Evolutionary conservation across 1,140 invertebrate species (phyloP), one percentile per base, ranked within the genome.

Genomic region (Diabrotica undecimpunctata): DNA sequence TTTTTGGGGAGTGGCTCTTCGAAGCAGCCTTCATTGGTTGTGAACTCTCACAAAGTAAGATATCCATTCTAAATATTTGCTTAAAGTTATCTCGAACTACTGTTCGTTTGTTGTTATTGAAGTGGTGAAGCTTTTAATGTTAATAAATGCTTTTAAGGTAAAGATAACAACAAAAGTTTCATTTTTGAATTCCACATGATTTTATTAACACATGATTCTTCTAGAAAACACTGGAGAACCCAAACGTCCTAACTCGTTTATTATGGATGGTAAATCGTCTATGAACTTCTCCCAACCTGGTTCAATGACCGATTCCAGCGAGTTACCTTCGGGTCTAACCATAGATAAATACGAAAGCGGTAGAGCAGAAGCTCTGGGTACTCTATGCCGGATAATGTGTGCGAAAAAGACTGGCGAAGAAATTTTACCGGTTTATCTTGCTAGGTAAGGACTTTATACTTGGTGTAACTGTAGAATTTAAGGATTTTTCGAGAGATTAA

Each of bases 1-100:
- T 98, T 62, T 97, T 98, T 81, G 96, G 96, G 10, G 90, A 95
- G 75, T 98, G 96, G 96, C 81, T 98, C 39, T 98, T 98, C 79
- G 95, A 98, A 79, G 95, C 95, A 36, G 91, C 95, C 25, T 87
- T 96, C 72, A 91, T 96, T 66, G 93, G 93, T 54, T 88, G 86
- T 52, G 85, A 88, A 62, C 83, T 85, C 81, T 78, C 62, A 8
- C 62, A 64, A 56, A 64, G 62, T 64, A 57, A 38, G 54, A 7
- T 55, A 5, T n/a, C 10, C 10, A 38, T 11, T 35, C 11, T 56
- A 11, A 56, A 56, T 8, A 14, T 56, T 14, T 12, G 12, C n/a
- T 50, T 50, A 50, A n/a, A n/a, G n/a, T n/a, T n/a, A n/a, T 51
- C 46, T 51, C 5, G 1, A 2, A 51, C 46, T 51, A 51, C 9